These are phyloP conservation scores for Metopolophium dirhodum DNA, from an alignment of 1,140 invertebrate species.

Conservation along the genomic window DNA sequence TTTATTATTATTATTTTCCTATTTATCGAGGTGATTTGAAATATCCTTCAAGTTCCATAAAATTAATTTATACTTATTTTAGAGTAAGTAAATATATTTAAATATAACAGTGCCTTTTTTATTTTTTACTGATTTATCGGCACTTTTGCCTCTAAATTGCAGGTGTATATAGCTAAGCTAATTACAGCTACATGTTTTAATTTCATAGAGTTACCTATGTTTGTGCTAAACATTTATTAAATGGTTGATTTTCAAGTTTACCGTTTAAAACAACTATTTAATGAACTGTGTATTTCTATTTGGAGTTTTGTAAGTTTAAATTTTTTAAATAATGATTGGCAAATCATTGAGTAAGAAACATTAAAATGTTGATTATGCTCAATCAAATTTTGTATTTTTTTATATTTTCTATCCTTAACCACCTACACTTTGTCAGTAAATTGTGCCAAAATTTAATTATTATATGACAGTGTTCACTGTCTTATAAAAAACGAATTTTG, in stretches of 20 bases:
- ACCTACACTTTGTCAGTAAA: not conserved
- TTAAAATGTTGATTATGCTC: slow-evolving; percentile 17
- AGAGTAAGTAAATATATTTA: slow-evolving; percentile 24
- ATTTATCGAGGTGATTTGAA: not conserved
- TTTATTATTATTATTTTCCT: slow-evolving; percentile 29
- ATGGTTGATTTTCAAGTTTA: not conserved
- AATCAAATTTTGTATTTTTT: slow-evolving; percentile 34
- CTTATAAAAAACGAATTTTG: not conserved
- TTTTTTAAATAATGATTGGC: slow-evolving; percentile 22
- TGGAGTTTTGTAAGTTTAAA: not conserved
- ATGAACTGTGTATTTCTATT: not conserved
- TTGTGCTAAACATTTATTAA: not conserved
- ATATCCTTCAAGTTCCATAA: slow-evolving; percentile 18
- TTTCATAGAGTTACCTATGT: slow-evolving; percentile 22
- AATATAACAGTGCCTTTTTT: not conserved
- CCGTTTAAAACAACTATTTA: not conserved
- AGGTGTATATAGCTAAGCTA: not conserved
- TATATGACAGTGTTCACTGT: not conserved
- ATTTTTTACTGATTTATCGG: not conserved
- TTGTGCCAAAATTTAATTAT: slow-evolving; percentile 14
- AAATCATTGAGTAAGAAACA: slow-evolving; percentile 3
- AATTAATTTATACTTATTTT: slow-evolving; percentile 3
- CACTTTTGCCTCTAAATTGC: not conserved
- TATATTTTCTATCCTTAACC: not conserved
- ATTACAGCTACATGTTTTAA: not conserved